Conservation (phyloP, 2,113 vertebrate genomes). For the Engraulis encrasicolus region DNA sequence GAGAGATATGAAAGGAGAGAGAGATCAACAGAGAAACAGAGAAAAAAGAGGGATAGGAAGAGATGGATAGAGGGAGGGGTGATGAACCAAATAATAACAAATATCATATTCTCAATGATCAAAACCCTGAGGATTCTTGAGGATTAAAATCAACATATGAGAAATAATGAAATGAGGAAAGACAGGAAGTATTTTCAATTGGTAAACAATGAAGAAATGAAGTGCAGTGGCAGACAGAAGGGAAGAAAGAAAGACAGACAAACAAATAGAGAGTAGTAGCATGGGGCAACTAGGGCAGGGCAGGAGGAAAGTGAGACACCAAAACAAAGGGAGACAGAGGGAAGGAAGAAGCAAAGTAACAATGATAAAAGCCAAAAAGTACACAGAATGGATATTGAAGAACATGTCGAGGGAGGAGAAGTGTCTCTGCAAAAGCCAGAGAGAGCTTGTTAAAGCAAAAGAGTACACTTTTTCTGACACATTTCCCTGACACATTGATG, state of each 20-base stretch:
- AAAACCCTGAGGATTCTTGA: too few relatives aligned
- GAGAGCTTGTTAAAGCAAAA: neutral
- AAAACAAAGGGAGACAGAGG: neutral
- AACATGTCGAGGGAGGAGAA: neutral
- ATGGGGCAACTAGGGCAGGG: neutral
- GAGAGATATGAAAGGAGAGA: neutral
- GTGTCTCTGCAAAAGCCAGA: conserved; percentile 42
- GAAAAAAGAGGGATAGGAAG: neutral
- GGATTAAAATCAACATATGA: too few relatives aligned
- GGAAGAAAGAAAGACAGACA: neutral
- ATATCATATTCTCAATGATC: too few relatives aligned
- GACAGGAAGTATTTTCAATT: neutral
- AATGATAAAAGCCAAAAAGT: neutral
- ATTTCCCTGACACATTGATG: neutral
- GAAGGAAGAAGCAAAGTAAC: neutral
- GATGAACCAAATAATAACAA: too few relatives aligned
- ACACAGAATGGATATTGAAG: neutral
- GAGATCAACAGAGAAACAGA: too few relatives aligned
- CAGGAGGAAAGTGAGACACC: neutral
- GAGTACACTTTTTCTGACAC: neutral
- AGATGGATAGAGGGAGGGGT: neutral
- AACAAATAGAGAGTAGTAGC: neutral
- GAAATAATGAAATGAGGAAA: neutral
- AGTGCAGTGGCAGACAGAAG: too few relatives aligned
- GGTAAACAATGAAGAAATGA: too few relatives aligned